phyloP scores from a whole-genome alignment of 2,113 vertebrate genomes.

The Perca fluviatilis region DNA sequence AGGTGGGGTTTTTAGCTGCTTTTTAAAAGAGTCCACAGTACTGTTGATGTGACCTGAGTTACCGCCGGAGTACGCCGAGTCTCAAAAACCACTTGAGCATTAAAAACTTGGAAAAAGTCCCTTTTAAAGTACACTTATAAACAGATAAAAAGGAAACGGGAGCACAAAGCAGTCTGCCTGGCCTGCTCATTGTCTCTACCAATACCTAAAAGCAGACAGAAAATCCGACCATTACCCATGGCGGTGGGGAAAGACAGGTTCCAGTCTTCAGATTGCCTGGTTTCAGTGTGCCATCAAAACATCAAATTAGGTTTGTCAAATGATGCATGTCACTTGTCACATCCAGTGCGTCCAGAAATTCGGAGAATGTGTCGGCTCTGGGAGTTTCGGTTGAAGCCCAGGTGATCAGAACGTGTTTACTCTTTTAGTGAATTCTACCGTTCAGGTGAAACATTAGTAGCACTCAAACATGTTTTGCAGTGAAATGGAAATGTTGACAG shows the following conservation, averaged over 20 bases:
- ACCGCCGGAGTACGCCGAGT: no score
- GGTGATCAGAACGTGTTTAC: conserved; percentile 38
- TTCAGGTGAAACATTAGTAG: conserved; percentile 35
- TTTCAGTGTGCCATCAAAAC: conserved; percentile 29
- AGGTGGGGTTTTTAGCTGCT: no score
- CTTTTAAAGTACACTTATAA: no score
- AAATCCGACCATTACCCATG: conserved; percentile 20
- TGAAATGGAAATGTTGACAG: conserved; percentile 61
- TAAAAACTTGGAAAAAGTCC: no score
- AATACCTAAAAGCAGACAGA: conserved; percentile 5
- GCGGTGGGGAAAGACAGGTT: background rate
- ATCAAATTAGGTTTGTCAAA: conserved; percentile 36
- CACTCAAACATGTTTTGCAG: conserved; percentile 44
- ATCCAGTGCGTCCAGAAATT: conserved; percentile 8
- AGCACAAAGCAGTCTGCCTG: background rate
- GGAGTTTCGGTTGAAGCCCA: conserved; percentile 15
- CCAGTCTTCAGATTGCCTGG: conserved; percentile 9
- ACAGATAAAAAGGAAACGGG: background rate
- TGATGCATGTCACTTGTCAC: conserved; percentile 12
- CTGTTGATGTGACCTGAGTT: no score
- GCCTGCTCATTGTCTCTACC: background rate
- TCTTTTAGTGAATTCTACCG: conserved; percentile 23
- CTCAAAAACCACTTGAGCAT: no score
- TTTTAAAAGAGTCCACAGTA: no score
- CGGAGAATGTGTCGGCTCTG: conserved; percentile 23